These are phyloP conservation scores for Drosophila santomea DNA, from an alignment of 1,140 invertebrate species.

Conservation along the genomic window DNA sequence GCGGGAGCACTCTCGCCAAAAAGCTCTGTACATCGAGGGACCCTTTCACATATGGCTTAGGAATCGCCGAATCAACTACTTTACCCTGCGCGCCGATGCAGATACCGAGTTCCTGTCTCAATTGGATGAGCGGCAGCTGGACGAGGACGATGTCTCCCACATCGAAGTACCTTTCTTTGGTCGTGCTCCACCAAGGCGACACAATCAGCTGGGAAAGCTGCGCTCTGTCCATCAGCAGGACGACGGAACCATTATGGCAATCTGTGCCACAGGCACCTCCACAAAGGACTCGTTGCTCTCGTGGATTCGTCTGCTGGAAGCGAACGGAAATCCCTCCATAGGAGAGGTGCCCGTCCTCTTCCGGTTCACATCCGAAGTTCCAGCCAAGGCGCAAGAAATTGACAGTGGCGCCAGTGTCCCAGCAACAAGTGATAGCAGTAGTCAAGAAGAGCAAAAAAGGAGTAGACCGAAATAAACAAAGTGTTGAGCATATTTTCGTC, in stretches of 20 bases:
- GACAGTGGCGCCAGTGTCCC: conserved; percentile 50
- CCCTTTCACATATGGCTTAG: conserved; percentile 93
- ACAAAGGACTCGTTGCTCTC: conserved; percentile 95
- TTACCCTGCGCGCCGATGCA: conserved; percentile 91
- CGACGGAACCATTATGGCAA: conserved; percentile 94
- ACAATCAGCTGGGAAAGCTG: conserved; percentile 84
- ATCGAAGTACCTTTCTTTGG: conserved; percentile 88
- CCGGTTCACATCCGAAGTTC: conserved; percentile 85
- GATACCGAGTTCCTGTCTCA: conserved; percentile 70
- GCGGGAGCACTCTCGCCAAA: conserved; percentile 88
- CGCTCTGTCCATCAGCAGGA: conserved; percentile 95
- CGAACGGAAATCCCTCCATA: conserved; percentile 90
- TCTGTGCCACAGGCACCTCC: conserved; percentile 95
- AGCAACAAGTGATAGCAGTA: conserved; percentile 44
- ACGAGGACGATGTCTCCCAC: conserved; percentile 88
- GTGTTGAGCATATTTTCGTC: conserved; percentile 33
- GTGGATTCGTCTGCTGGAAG: conserved; percentile 95
- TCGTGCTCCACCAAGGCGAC: conserved; percentile 52
- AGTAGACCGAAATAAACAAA: conserved; percentile 50
- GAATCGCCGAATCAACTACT: conserved; percentile 92
- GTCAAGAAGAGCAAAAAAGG: conserved; percentile 4
- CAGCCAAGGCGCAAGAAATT: conserved; percentile 66
- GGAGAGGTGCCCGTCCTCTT: conserved; percentile 92
- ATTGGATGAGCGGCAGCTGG: conserved; percentile 63
- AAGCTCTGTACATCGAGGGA: conserved; percentile 94